Evolutionary conservation across 2,113 vertebrate genomes (phyloP).

Genomic region (human): DNA sequence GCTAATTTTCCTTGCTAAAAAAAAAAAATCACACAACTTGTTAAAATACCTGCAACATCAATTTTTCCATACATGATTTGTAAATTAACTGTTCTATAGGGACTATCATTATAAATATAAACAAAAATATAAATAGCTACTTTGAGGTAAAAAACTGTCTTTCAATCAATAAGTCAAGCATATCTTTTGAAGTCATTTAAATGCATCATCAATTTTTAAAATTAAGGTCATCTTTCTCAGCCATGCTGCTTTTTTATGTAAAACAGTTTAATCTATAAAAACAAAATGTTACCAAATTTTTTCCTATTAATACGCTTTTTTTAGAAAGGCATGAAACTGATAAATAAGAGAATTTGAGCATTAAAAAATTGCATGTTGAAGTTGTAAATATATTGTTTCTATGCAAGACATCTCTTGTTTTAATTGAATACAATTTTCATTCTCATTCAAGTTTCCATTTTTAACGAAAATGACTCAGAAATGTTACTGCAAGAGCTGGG

Average conservation of each 20-base stretch:
- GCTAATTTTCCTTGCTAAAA: not conserved
- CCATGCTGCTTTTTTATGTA: not conserved
- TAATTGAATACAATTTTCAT: conserved; percentile 2
- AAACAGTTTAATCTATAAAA: not conserved
- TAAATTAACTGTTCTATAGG: not conserved
- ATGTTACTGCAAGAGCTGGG: not conserved
- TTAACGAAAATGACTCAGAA: not conserved
- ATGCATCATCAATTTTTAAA: not conserved
- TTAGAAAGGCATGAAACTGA: not conserved
- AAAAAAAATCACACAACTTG: not conserved
- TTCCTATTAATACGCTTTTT: not conserved
- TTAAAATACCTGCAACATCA: conserved; percentile 28
- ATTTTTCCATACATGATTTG: not conserved
- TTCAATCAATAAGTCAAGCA: not conserved
- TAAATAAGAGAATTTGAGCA: not conserved
- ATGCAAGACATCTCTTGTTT: not conserved
- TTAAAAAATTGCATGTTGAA: not conserved
- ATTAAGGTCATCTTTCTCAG: not conserved
- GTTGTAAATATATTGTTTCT: not conserved
- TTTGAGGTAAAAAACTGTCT: not conserved
- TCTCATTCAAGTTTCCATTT: not conserved
- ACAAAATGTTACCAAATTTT: not conserved
- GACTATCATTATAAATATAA: not conserved
- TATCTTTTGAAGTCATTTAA: not conserved
- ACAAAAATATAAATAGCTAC: conserved; percentile 3